Base-by-base conservation (phyloP, 64 coral and sea anemone species). In the Anthopleura sola region DNA sequence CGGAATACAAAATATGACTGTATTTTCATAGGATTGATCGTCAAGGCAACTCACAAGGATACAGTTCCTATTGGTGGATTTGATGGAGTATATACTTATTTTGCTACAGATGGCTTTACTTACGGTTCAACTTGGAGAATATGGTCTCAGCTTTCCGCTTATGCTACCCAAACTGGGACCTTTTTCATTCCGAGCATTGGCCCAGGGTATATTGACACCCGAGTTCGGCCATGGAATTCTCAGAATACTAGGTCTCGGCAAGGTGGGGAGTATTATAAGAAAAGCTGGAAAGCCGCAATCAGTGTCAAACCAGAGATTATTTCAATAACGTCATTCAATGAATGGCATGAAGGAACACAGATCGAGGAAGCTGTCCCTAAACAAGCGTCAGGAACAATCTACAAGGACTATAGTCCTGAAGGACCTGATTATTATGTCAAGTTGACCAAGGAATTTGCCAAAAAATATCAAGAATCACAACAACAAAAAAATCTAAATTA, bases 341-440 rank as follows among this genome's bases (percentile, higher is more conserved):
- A 99, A 50, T 99, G 97, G 97, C 97, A 99, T 15, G 97, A 99
- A 53, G 97, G 97, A 84, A 99, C 97, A 77, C 97, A 99, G 69
- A 99, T 99, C 36, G 97, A 99, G 66, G 83, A 92, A 55, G 97
- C 97, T 46, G 46, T 95, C 50, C 90, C 97, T 29, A 99, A 90
- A 76, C 53, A 83, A 23, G 85, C 54, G 14, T n/a, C 80, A 75
- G 97, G 97, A 74, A 68, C 87, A 29, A 33, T 81, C 11, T 95
- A 99, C 74, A 94, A 90, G 49, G 90, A 99, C 80, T 99, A 99
- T 31, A 56, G 32, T 37, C 97, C 97, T 24, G 66, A 90, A 87
- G 4, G 68, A 44, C 82, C 97, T 74, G 93, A 99, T 81, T 95
- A 68, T 82, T 99, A 99, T 81, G 48, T 99, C 2, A 92, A 90